Percentiles rank a stretch among this genome's conserved stretches.
phyloP scores from a whole-genome alignment of 1,140 invertebrate genomes.

The Frieseomelitta varia region DNA sequence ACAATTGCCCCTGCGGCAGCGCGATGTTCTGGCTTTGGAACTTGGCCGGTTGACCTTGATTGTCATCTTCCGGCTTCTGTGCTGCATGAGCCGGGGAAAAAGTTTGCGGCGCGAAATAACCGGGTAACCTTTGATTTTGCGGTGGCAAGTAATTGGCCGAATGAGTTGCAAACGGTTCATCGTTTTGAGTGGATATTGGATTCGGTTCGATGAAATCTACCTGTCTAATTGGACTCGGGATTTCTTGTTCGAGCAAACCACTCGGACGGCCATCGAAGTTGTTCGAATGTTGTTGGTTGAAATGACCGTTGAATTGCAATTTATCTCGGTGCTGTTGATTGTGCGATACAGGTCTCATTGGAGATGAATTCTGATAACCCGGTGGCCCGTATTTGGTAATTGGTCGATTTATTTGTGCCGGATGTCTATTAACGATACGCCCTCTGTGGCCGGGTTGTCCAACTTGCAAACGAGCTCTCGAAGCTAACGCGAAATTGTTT shows the following conservation, averaged over 20 bases:
- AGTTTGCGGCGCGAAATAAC: constrained; percentile 35
- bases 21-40: constrained; percentile 62
- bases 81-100: constrained; percentile 58
- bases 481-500: constrained; percentile 19
- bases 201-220: constrained; percentile 68
- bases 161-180: constrained; percentile 73
- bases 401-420: constrained; percentile 69
- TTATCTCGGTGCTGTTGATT: constrained; percentile 50
- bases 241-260: constrained; percentile 55
- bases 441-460: constrained; percentile 52
- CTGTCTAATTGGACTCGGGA: constrained; percentile 69
- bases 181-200: constrained; percentile 78
- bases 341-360: constrained; percentile 14
- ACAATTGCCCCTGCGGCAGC: constrained; percentile 69
- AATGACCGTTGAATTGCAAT: constrained; percentile 40
- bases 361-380: constrained; percentile 46
- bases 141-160: constrained; percentile 79
- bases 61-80: not conserved
- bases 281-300: constrained; percentile 54
- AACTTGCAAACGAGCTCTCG: constrained; percentile 49
- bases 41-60: constrained; percentile 2
- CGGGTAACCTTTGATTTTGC: constrained; percentile 76
- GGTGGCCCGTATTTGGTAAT: constrained; percentile 76
- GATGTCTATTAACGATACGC: constrained; percentile 61
- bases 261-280: constrained; percentile 34